A percentile compares a stretch with the other conserved stretches of the same genome.
phyloP scores from a whole-genome alignment of 2,888 invertebrate species.

The Megastigmus dorsalis region DNA sequence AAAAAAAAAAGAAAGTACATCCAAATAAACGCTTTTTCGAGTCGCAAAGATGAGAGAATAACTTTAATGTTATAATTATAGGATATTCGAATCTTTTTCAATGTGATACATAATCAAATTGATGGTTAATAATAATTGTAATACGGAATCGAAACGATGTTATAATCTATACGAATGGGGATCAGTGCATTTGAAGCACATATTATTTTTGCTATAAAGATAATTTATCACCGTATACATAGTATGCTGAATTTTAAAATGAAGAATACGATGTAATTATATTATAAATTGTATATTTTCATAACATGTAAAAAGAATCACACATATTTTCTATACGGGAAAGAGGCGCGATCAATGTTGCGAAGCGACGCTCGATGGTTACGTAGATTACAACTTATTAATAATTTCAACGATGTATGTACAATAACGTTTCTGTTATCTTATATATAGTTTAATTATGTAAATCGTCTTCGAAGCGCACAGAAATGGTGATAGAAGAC shows the following conservation, averaged over 20 bases:
- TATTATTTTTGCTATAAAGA: slow-evolving; percentile 41
- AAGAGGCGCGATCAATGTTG: background rate
- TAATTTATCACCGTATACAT: slow-evolving; percentile 25
- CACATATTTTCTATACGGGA: slow-evolving; percentile 29
- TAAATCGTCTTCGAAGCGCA: slow-evolving; percentile 5
- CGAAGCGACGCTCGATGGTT: slow-evolving; percentile 11
- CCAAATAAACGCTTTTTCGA: slow-evolving; percentile 25
- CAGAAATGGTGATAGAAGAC: slow-evolving; percentile 5
- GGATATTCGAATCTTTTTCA: slow-evolving; percentile 23
- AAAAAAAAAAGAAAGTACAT: background rate
- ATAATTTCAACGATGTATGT: slow-evolving; percentile 11
- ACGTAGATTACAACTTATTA: background rate
- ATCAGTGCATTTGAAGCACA: slow-evolving; percentile 28
- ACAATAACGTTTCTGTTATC: slow-evolving; percentile 25
- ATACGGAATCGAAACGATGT: slow-evolving; percentile 11
- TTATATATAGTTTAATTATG: slow-evolving; percentile 2
- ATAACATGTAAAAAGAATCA: slow-evolving; percentile 24
- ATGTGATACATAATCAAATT: slow-evolving; percentile 34
- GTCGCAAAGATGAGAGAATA: slow-evolving; percentile 15
- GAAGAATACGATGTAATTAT: background rate
- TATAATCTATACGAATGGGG: background rate
- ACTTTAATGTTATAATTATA: slow-evolving; percentile 14
- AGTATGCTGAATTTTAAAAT: slow-evolving; percentile 22
- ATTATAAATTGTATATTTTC: slow-evolving; percentile 43
- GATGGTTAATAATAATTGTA: slow-evolving; percentile 14